Evolutionary conservation across 2,113 vertebrate species (phyloP).

Genomic region (Pangasianodon gigas): DNA sequence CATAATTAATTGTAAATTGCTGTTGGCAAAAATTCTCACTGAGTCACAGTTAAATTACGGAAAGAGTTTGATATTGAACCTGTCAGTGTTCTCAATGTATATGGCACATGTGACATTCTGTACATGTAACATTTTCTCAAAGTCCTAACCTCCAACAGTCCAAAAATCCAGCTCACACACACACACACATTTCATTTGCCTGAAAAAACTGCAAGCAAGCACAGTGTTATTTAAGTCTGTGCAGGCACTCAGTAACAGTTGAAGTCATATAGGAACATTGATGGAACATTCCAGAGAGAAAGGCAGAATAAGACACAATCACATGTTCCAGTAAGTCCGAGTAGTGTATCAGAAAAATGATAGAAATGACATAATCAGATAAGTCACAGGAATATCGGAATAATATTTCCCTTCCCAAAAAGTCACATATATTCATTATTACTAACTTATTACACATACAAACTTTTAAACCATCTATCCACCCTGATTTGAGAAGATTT

Average conservation of each 20-base stretch:
- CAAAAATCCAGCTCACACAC: neutral
- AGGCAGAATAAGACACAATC: neutral
- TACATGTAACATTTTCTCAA: slow-evolving; percentile 8
- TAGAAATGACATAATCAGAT: neutral
- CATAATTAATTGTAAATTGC: neutral
- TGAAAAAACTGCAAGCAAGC: neutral
- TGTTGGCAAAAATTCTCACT: neutral
- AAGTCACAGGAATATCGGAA: neutral
- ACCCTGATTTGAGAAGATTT: neutral
- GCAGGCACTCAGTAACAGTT: neutral
- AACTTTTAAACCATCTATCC: neutral
- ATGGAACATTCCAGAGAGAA: neutral
- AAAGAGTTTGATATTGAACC: neutral
- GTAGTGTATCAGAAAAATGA: neutral
- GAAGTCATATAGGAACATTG: neutral
- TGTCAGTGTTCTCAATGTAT: neutral
- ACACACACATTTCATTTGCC: neutral
- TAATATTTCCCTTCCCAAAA: neutral
- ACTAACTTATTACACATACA: neutral
- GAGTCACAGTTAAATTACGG: neutral
- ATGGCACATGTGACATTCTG: neutral
- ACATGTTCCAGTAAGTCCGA: neutral
- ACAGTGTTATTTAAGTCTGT: slow-evolving; percentile 2
- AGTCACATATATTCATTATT: neutral
- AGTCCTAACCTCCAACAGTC: neutral